phyloP scores from a whole-genome alignment of 2,797 vertebrate species.

The Taenioides sp. region DNA sequence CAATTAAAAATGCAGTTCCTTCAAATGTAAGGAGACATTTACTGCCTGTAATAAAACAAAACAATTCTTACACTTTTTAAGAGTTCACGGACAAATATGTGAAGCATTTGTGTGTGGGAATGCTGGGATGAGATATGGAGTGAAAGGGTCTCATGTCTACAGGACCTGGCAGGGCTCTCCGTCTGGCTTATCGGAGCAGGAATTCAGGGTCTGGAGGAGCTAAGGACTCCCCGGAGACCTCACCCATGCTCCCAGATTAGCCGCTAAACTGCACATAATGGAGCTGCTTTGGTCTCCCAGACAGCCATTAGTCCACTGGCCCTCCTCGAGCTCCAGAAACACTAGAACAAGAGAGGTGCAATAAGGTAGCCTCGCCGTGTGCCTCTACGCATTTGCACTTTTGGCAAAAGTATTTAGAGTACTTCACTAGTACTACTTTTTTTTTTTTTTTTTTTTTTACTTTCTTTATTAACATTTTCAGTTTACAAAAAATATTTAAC shows the following conservation, averaged over 20 bases:
- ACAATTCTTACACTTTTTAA: not conserved
- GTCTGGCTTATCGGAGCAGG: slow-evolving; percentile 88
- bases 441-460: no score
- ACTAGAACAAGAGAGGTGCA: slow-evolving; percentile 31
- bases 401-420: not conserved
- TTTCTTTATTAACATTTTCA: no score
- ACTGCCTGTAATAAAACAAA: not conserved
- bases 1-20: not conserved
- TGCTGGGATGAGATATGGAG: not conserved
- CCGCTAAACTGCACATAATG: slow-evolving; percentile 94
- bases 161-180: slow-evolving; percentile 72
- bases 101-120: slow-evolving; percentile 31
- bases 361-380: slow-evolving; percentile 43
- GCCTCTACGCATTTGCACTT: not conserved
- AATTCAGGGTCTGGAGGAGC: slow-evolving; percentile 88
- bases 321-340: slow-evolving; percentile 53
- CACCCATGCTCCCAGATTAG: slow-evolving; percentile 91
- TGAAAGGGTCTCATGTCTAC: slow-evolving; percentile 34
- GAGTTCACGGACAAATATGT: slow-evolving; percentile 7
- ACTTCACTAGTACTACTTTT: no score
- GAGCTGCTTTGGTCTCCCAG: slow-evolving; percentile 89
- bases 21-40: not conserved
- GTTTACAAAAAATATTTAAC: no score
- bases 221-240: slow-evolving; percentile 88
- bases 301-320: slow-evolving; percentile 87